phyloP scores from a whole-genome alignment of 2,888 invertebrate genomes.

The Mimachlamys varia region DNA sequence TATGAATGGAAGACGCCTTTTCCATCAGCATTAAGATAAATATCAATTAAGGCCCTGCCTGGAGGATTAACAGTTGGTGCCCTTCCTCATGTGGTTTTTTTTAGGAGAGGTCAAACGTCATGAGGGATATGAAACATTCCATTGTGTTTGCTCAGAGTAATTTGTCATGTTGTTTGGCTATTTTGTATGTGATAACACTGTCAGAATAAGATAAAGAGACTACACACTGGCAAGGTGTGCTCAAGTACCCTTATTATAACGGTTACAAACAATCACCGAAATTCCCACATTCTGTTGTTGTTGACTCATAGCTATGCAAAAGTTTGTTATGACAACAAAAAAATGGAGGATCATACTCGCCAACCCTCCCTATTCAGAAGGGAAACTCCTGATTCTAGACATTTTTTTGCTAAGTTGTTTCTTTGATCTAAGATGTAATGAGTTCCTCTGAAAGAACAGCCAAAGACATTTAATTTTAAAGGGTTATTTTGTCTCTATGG shows the following conservation, averaged over 20 bases:
- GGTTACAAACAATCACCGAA: neutral
- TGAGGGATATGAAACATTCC: slow-evolving; percentile 25
- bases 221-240: neutral
- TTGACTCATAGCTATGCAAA: neutral
- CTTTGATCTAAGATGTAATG: too few species aligned
- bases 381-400: too few species aligned
- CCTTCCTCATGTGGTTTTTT: neutral
- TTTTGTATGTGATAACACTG: neutral
- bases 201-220: neutral
- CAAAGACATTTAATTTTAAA: too few species aligned
- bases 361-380: too few species aligned
- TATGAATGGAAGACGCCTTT: slow-evolving; percentile 29
- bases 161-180: slow-evolving; percentile 12
- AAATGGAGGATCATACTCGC: too few species aligned
- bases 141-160: slow-evolving; percentile 24
- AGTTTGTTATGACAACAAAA: too few species aligned
- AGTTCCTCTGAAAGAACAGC: too few species aligned
- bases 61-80: slow-evolving; percentile 18
- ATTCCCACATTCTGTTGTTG: neutral
- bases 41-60: neutral
- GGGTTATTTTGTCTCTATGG: too few species aligned
- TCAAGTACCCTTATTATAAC: neutral
- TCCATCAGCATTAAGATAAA: slow-evolving; percentile 15
- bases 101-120: neutral
- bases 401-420: too few species aligned